Percentiles rank a stretch among this genome's conserved stretches.
phyloP scores from a whole-genome alignment of 2,113 vertebrate species.

The Leuciscus idus region DNA sequence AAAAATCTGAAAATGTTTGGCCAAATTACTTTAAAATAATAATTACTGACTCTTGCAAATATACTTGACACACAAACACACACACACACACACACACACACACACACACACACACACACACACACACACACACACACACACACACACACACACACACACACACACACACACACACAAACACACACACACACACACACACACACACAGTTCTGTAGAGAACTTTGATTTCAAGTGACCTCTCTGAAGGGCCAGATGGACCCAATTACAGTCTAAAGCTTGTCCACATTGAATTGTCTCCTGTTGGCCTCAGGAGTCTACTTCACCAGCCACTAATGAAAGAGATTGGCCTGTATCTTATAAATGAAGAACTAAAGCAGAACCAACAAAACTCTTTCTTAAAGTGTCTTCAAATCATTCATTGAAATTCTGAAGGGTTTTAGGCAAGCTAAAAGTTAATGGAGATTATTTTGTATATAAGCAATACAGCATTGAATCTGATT shows the following conservation, averaged over 20 bases:
- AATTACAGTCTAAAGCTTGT: constrained; percentile 74
- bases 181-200: background rate
- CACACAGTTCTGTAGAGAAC: constrained; percentile 50
- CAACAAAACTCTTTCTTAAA: constrained; percentile 40
- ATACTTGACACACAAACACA: background rate
- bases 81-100: background rate
- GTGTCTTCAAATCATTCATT: background rate
- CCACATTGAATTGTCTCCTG: constrained; percentile 45
- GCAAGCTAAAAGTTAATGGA: background rate
- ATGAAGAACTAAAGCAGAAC: constrained; percentile 60
- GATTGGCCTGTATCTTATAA: constrained; percentile 64
- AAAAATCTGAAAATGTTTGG: background rate
- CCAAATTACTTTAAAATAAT: background rate
- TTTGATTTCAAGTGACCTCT: constrained; percentile 73
- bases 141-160: too few relatives aligned
- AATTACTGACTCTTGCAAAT: background rate
- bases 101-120: too few relatives aligned
- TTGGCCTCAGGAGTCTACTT: constrained; percentile 54
- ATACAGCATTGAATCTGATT: background rate
- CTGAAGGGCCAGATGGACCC: constrained; percentile 70
- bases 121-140: background rate
- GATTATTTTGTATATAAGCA: background rate
- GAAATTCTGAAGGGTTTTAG: background rate
- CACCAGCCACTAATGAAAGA: constrained; percentile 72
- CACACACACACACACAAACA: too few relatives aligned